Base-by-base conservation (phyloP, 2,113 vertebrate genomes). In the Percopsis transmontana region DNA sequence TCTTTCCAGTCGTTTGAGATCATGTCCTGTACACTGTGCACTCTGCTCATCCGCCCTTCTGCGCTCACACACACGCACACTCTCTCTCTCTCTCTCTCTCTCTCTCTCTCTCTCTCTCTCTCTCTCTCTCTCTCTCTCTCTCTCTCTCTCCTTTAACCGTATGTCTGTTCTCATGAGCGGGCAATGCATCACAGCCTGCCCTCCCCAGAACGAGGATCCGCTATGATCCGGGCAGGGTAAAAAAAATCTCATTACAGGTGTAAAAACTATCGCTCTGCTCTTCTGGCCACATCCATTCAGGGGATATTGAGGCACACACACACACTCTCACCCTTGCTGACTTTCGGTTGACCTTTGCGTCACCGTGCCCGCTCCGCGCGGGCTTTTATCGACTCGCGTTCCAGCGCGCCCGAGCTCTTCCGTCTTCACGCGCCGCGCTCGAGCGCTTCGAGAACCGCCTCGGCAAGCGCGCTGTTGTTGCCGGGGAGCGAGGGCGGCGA, bases 111-210 rank as follows among this genome's bases (percentile, higher is more conserved):
- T 33, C 8, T 33, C 27, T 2, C 27, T n/a, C 27, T 33, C 27
- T 33, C 18, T 16, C 19, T 51, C 6, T 39, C 45, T 53, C 38
- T 41, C 65, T 27, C 27, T 24, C 52, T 64, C 55, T 68, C 67
- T 61, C 41, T 58, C 61, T 58, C 52, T 70, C 53, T 62, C 72
- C 73, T 54, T 20, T 71, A 40, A 21, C 2, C 18, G 40, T 41
- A 8, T 74, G 79, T 79, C 82, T 88, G 90, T 92, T 92, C 79
- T 74, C 69, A 86, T 86, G 76, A 85, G 63, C 78, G 70, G 76
- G 81, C 84, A 87, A 86, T 84, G 84, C 77, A 85, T 90, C 83
- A 89, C 69, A 81, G 79, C 42, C 57, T 62, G 66, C 76, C 64
- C 48, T 72, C 72, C 61, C 55, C 59, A 44, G 40, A 80, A 74